These are phyloP conservation scores for Brassicogethes aeneus DNA, from an alignment of 2,888 invertebrate genomes.

Conservation along the genomic window DNA sequence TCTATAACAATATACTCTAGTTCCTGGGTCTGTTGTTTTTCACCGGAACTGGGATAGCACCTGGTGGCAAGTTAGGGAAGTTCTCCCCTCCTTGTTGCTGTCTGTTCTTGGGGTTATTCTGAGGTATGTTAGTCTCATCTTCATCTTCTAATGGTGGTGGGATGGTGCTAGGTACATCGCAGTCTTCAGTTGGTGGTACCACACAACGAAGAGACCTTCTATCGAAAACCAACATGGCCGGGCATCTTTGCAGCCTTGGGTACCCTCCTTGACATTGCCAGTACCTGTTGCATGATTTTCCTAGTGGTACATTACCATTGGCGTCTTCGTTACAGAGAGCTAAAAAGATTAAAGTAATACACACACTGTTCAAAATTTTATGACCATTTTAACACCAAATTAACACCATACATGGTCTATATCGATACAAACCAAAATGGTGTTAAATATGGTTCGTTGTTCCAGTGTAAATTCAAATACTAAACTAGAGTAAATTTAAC, in stretches of 20 bases:
- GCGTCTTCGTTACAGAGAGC: constrained; percentile 86
- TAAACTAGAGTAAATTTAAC: too few species aligned
- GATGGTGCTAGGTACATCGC: constrained; percentile 73
- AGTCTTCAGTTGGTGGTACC: constrained; percentile 84
- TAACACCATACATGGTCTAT: too few species aligned
- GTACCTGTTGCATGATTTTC: constrained; percentile 88
- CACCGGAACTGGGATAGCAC: constrained; percentile 36
- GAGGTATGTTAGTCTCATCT: constrained; percentile 30
- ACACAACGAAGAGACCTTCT: constrained; percentile 71
- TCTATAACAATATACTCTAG: too few species aligned
- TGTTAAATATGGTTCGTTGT: too few species aligned
- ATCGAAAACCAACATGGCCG: constrained; percentile 86
- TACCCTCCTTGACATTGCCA: constrained; percentile 94
- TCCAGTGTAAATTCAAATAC: too few species aligned
- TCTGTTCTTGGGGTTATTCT: constrained; percentile 32
- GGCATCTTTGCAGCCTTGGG: constrained; percentile 82
- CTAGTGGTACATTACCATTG: constrained; percentile 83
- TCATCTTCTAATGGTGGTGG: constrained; percentile 51
- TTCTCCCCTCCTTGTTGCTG: constrained; percentile 13
- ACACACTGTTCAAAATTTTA: too few species aligned
- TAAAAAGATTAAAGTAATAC: constrained; percentile 41
- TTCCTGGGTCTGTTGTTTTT: constrained; percentile 25
- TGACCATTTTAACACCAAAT: too few species aligned
- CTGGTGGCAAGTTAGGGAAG: constrained; percentile 36
- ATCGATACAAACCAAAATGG: too few species aligned